These are phyloP conservation scores for Myotis yumanensis DNA, from an alignment of 2,113 vertebrate genomes.

Conservation along the genomic window DNA sequence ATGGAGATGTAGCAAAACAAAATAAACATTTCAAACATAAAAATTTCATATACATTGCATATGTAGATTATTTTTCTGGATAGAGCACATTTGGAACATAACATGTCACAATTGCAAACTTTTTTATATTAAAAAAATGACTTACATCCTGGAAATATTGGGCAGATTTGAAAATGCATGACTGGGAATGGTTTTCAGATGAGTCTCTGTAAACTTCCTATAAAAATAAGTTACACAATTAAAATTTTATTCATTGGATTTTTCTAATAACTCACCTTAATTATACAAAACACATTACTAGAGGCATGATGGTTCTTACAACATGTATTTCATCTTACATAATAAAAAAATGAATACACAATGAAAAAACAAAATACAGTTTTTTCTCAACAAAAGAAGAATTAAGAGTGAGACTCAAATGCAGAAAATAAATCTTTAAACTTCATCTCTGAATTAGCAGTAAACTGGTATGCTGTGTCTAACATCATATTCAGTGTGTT, in stretches of 20 bases:
- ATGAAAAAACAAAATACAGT: background rate
- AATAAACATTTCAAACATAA: background rate
- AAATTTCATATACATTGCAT: background rate
- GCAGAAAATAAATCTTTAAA: background rate
- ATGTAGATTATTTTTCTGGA: background rate
- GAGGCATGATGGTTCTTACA: background rate
- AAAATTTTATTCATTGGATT: background rate
- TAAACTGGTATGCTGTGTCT: background rate
- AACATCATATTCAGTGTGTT: background rate
- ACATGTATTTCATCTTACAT: background rate
- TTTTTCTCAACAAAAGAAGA: background rate
- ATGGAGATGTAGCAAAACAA: background rate
- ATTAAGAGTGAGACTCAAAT: slow-evolving; percentile 16
- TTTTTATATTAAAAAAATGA: slow-evolving; percentile 69
- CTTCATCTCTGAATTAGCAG: background rate
- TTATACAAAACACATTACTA: background rate
- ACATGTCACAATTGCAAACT: background rate
- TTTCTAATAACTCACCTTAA: slow-evolving; percentile 11
- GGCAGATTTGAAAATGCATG: slow-evolving; percentile 90
- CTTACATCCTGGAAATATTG: slow-evolving; percentile 98
- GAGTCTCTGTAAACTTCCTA: slow-evolving; percentile 94
- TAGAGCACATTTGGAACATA: slow-evolving; percentile 27
- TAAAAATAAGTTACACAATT: slow-evolving; percentile 69
- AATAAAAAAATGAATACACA: background rate
- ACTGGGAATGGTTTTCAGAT: slow-evolving; percentile 87